Percentiles rank a stretch among this genome's conserved stretches.
These are phyloP conservation scores for Lacanobia oleracea DNA, from an alignment of 2,888 invertebrate species.

Conservation along the genomic window DNA sequence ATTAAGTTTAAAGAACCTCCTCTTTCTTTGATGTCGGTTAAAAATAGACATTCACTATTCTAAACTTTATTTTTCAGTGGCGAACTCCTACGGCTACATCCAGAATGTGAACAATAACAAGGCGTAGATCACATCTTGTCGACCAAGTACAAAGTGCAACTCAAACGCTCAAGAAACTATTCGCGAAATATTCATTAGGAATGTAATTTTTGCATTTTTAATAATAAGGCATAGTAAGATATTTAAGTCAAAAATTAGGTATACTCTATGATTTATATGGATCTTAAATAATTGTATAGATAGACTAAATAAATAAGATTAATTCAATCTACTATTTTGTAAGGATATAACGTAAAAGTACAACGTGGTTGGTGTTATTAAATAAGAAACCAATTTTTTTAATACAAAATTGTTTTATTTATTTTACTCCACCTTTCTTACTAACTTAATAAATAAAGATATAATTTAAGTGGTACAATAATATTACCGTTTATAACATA, in stretches of 20 bases:
- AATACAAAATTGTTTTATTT: conserved; percentile 51
- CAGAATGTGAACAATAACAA: conserved; percentile 75
- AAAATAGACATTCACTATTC: too few relatives aligned
- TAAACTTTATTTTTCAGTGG: conserved; percentile 85
- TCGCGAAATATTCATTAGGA: conserved; percentile 20
- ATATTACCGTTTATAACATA: conserved; percentile 12
- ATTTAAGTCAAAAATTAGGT: conserved; percentile 21
- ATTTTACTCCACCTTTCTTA: conserved; percentile 16
- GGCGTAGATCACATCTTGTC: conserved; percentile 15
- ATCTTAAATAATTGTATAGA: conserved; percentile 16
- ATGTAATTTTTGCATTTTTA: conserved; percentile 55
- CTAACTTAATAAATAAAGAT: conserved; percentile 28
- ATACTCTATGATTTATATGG: conserved; percentile 6
- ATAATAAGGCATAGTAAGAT: conserved; percentile 45
- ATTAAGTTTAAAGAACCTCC: neutral
- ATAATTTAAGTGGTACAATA: conserved; percentile 41
- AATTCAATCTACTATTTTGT: conserved; percentile 19
- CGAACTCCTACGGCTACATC: conserved; percentile 90
- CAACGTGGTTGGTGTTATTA: conserved; percentile 54
- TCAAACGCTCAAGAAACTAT: conserved; percentile 27
- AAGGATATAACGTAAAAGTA: conserved; percentile 42
- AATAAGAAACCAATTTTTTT: conserved; percentile 50
- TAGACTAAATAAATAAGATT: neutral
- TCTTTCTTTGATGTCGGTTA: too few relatives aligned
- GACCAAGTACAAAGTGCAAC: conserved; percentile 49